Conservation (phyloP, 2,888 invertebrate genomes). For the Tetranychus truncatus region DNA sequence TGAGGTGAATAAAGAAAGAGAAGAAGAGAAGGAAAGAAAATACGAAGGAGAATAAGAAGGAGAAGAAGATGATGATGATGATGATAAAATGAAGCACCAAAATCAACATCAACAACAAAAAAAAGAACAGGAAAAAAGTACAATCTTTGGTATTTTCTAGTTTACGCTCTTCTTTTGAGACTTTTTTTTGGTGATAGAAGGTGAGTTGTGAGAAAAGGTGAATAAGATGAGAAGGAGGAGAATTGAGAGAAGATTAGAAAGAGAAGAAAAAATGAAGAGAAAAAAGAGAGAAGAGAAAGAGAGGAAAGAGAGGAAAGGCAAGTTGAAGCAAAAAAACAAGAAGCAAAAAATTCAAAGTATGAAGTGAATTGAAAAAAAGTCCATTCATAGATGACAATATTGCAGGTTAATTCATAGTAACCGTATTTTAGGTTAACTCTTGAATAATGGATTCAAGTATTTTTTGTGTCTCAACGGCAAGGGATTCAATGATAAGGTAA, state of each 20-base stretch:
- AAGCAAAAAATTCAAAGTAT: neutral
- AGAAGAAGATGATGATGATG: neutral
- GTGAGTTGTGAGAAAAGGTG: neutral
- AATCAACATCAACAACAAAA: no score
- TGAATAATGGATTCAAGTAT: no score
- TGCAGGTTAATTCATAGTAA: neutral
- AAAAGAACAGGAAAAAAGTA: constrained; percentile 5
- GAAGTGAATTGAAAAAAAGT: neutral
- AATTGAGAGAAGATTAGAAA: neutral
- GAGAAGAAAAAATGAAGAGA: neutral
- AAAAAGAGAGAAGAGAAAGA: neutral
- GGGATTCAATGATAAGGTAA: no score
- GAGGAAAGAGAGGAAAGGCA: neutral
- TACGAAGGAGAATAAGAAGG: neutral
- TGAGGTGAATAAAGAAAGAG: neutral
- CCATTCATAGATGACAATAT: neutral
- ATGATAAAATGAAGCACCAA: neutral
- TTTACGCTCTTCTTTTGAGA: neutral
- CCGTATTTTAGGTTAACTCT: no score
- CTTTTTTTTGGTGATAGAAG: neutral
- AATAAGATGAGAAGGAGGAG: neutral
- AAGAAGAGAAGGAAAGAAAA: neutral
- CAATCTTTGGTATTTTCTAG: neutral
- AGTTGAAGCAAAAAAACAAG: neutral
- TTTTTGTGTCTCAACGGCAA: no score